Base-by-base conservation (phyloP, 2,797 vertebrate genomes). In the Intellagama lesueurii region DNA sequence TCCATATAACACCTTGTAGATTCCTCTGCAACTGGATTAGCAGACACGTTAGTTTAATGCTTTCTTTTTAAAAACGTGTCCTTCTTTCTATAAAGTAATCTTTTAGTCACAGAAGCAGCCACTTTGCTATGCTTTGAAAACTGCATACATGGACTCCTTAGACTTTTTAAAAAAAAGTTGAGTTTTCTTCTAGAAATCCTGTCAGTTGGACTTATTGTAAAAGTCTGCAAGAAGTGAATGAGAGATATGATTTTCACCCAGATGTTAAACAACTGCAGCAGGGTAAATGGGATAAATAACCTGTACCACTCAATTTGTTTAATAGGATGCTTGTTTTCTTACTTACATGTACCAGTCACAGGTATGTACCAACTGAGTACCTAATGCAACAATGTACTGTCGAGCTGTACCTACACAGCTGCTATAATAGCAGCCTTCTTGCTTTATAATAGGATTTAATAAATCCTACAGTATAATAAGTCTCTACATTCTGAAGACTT, bases 321-420 rank as follows among this genome's bases (percentile, higher is more conserved):
- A 81, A 72, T 30, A 44, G n/a, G 44, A 64, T 16, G 60, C 60
- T 35, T 52, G n/a, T 72, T 52, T 82, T 66, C 40, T 16, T 76
- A 14, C 68, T 72, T 85, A 68, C 40, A n/a, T 7, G 35, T 75
- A 81, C 56, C 78, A 64, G 22, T 12, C 32, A 40, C 56, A 76
- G 88, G n/a, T 49, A 86, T 66, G 44, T 30, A 89, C 32, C 26
- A 89, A 89, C 66, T 80, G 6, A 89, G 40, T 35, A 86, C n/a
- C 24, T 35, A 40, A 75, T 75, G 52, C 44, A 28, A 76, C 16
- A 12, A 24, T 5, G 30, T 40, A 22, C n/a, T 26, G 85, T 89
- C 79, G 73, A 68, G 40, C 47, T 72, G 16, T 52, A 72, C 68
- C 56, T 52, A 52, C 73, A 49, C 35, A 72, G 56, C 35, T 52